These are phyloP conservation scores for Bubo scandiacus DNA, from an alignment of 2,113 vertebrate species.

Conservation along the genomic window DNA sequence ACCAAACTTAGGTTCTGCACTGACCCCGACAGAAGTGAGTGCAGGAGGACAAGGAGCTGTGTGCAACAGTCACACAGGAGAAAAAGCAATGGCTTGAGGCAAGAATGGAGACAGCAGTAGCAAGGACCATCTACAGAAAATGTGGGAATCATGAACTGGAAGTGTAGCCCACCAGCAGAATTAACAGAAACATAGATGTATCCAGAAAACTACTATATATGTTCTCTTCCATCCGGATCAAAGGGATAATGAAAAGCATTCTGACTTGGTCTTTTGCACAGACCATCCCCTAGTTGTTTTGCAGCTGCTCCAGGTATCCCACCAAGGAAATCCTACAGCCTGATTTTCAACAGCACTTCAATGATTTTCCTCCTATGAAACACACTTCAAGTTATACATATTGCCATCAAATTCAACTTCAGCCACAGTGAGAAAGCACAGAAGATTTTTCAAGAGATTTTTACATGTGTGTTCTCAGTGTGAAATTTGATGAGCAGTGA, in stretches of 20 bases:
- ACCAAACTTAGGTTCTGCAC: not conserved
- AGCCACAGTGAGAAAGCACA: not conserved
- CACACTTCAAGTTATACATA: not conserved
- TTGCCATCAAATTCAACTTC: not conserved
- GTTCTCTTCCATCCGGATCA: not conserved
- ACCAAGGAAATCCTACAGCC: not conserved
- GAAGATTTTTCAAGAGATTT: not conserved
- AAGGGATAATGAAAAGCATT: not conserved
- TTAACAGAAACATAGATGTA: not conserved
- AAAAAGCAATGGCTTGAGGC: not conserved
- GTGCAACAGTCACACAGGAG: not conserved
- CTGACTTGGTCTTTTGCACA: not conserved
- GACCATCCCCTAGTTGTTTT: not conserved
- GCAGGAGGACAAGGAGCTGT: not conserved
- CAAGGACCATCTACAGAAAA: not conserved
- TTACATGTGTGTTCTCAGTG: not conserved
- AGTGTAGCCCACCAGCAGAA: not conserved
- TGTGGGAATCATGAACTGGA: not conserved
- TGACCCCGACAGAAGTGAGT: not conserved
- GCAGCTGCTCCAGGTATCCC: not conserved
- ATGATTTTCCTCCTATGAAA: not conserved
- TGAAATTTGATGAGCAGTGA: not conserved
- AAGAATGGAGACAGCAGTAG: not conserved
- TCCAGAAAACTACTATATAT: not conserved
- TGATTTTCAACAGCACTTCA: not conserved